A percentile compares a stretch with the other conserved stretches of the same genome.
Conservation (phyloP, 2,888 invertebrate species). For the Athalia rosae region DNA sequence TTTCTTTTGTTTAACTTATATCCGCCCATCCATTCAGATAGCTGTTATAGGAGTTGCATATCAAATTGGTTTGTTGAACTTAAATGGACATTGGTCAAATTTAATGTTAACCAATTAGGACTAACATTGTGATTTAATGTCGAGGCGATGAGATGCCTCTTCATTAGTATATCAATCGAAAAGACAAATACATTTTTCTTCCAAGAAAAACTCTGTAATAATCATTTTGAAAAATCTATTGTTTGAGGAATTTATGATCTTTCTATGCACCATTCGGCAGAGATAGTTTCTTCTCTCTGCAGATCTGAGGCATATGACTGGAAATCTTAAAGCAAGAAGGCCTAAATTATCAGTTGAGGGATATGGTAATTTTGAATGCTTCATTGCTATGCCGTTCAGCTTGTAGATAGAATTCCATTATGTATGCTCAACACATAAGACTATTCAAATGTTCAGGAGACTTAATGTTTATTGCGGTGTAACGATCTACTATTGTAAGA, state of each 20-base stretch:
- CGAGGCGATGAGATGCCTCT: neutral
- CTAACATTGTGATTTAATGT: slow-evolving; percentile 1
- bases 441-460: slow-evolving; percentile 39
- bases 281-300: neutral
- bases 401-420: slow-evolving; percentile 28
- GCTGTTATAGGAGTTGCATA: slow-evolving; percentile 45
- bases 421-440: slow-evolving; percentile 28
- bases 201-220: neutral
- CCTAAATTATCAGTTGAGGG: slow-evolving; percentile 22
- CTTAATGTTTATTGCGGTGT: slow-evolving; percentile 33
- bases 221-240: neutral
- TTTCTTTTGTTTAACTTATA: slow-evolving; percentile 39
- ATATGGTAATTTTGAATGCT: slow-evolving; percentile 11
- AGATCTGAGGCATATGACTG: neutral
- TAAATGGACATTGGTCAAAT: slow-evolving; percentile 13
- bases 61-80: slow-evolving; percentile 26
- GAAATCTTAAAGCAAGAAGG: neutral
- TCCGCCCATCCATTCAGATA: slow-evolving; percentile 8
- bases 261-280: neutral
- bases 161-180: neutral
- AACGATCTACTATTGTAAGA: slow-evolving; percentile 32
- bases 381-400: slow-evolving; percentile 20
- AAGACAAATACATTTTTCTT: neutral
- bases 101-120: slow-evolving; percentile 22
- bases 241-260: neutral